These are phyloP conservation scores for Fundulus diaphanus DNA, from an alignment of 2,797 vertebrate species.

Conservation along the genomic window DNA sequence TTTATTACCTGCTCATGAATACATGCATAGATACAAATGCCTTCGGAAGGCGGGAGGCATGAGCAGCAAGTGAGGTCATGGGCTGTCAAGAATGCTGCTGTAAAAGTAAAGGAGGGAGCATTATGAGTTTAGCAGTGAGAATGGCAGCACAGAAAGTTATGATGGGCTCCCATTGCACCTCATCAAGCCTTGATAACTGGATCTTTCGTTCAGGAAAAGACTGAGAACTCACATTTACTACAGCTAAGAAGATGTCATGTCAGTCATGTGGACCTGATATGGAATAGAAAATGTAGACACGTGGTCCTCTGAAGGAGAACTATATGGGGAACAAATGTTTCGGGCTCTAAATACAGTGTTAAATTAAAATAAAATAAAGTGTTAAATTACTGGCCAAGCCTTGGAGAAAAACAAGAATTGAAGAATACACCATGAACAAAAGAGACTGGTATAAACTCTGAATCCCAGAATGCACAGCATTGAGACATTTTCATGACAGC, in stretches of 20 bases:
- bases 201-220: neutral
- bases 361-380: too few relatives aligned
- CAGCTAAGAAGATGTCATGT: neutral
- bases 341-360: neutral
- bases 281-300: neutral
- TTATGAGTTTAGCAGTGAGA: conserved; percentile 10
- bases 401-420: too few relatives aligned
- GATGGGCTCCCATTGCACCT: conserved; percentile 18
- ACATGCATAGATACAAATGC: conserved; percentile 76
- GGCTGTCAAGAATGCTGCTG: conserved; percentile 49
- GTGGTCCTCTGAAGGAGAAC: neutral
- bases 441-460: too few relatives aligned
- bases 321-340: neutral
- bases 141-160: conserved; percentile 20
- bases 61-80: conserved; percentile 57
- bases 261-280: neutral
- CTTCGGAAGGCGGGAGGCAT: conserved; percentile 51
- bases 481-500: too few relatives aligned
- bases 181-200: conserved; percentile 15
- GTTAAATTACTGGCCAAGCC: too few relatives aligned
- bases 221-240: conserved; percentile 6
- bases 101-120: conserved; percentile 32
- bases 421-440: too few relatives aligned
- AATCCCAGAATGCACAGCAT: too few relatives aligned
- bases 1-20: conserved; percentile 75